These are phyloP conservation scores for Brachycybe producta DNA, from an alignment of 2,888 invertebrate species.

Conservation along the genomic window DNA sequence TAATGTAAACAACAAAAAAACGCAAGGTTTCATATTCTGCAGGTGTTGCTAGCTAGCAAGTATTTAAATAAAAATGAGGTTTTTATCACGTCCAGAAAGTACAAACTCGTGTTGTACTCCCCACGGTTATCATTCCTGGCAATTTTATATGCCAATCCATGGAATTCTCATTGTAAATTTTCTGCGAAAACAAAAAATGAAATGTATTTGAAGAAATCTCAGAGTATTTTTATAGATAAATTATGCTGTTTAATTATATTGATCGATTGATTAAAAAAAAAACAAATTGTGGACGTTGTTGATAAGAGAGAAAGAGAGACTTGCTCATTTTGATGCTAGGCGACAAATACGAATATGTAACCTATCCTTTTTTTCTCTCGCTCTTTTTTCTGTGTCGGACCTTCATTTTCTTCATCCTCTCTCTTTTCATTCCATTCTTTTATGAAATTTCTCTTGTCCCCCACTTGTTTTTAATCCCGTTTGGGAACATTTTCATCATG, in stretches of 20 bases:
- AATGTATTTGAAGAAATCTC: slow-evolving; percentile 8
- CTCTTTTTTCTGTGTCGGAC: no score
- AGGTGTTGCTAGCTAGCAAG: slow-evolving; percentile 7
- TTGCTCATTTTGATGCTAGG: slow-evolving; percentile 11
- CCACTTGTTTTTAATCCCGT: no score
- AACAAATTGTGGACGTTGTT: not conserved
- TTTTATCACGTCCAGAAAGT: slow-evolving; percentile 4
- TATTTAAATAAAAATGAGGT: slow-evolving; percentile 7
- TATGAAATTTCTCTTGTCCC: no score
- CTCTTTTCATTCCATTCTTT: no score
- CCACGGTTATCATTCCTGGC: no score
- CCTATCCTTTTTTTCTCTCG: slow-evolving; percentile 10
- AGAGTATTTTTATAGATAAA: slow-evolving; percentile 16
- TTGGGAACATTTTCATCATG: no score
- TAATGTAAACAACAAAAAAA: slow-evolving; percentile 17
- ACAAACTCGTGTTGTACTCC: no score
- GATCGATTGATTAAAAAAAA: no score
- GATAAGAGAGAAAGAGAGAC: not conserved
- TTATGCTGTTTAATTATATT: no score
- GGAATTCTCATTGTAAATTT: slow-evolving; percentile 11
- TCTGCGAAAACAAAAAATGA: slow-evolving; percentile 2
- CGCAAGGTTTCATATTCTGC: slow-evolving; percentile 19
- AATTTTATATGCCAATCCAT: no score
- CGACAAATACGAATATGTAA: slow-evolving; percentile 16
- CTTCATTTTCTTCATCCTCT: no score